These are phyloP conservation scores for Gastrophysa polygoni DNA, from an alignment of 2,888 invertebrate species.

Conservation along the genomic window DNA sequence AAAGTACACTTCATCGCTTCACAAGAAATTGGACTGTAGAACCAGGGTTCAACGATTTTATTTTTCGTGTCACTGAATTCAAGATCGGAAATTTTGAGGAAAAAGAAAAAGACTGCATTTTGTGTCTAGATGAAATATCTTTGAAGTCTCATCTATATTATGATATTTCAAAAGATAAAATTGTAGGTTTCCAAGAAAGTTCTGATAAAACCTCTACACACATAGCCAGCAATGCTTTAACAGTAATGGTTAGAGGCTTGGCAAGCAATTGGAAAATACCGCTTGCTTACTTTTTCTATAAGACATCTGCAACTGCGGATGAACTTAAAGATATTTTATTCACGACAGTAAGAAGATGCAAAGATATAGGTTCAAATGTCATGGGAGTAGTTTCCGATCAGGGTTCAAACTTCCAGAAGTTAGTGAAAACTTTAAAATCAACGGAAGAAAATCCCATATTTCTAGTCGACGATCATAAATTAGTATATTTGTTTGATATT, in stretches of 20 bases:
- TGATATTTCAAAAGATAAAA: neutral
- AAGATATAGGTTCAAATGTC: conserved; percentile 24
- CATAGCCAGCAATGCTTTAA: no score
- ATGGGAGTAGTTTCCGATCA: no score
- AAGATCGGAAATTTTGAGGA: neutral
- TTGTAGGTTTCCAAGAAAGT: neutral
- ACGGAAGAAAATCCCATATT: no score
- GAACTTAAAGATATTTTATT: conserved; percentile 32
- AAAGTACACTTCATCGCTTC: conserved; percentile 24
- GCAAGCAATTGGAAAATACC: conserved; percentile 22
- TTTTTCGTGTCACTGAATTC: neutral
- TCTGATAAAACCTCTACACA: no score
- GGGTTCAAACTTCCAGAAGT: no score
- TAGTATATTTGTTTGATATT: conserved; percentile 5
- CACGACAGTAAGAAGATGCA: conserved; percentile 20
- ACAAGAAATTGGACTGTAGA: neutral
- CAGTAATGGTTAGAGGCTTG: conserved; percentile 1
- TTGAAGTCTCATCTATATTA: neutral
- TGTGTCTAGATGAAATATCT: conserved; percentile 32
- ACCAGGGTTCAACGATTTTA: neutral
- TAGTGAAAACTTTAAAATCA: neutral
- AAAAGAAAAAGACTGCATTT: neutral
- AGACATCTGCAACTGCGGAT: conserved; percentile 3
- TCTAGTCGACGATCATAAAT: no score
- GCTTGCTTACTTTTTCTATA: conserved; percentile 29